A percentile compares a stretch with the other conserved stretches of the same genome.
Evolutionary conservation across 2,113 vertebrate genomes (phyloP).

Genomic region (Mobula hypostoma): DNA sequence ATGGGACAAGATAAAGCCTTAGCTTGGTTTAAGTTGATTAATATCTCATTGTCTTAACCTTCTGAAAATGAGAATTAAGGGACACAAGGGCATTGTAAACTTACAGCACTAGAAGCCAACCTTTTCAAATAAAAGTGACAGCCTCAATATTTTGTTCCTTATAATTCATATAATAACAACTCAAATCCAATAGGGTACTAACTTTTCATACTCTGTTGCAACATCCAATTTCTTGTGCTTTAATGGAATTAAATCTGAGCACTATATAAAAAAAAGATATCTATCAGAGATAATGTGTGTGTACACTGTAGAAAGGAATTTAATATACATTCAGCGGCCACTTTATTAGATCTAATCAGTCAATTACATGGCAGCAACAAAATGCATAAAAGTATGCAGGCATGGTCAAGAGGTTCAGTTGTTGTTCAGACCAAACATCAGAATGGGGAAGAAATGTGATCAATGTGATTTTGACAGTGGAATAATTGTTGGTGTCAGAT

Average conservation of each 20-base stretch:
- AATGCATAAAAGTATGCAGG: no score
- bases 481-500: no score
- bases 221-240: neutral
- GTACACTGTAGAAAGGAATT: no score
- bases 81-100: neutral
- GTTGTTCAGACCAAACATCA: no score
- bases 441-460: no score
- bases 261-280: neutral
- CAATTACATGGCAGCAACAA: no score
- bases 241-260: neutral
- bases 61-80: conserved; percentile 19
- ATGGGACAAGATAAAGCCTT: neutral
- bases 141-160: neutral
- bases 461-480: no score
- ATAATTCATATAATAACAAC: neutral
- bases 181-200: neutral
- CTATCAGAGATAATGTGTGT: neutral
- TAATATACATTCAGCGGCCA: no score
- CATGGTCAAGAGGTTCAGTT: no score
- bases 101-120: neutral
- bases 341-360: no score
- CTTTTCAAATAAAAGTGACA: neutral
- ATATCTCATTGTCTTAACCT: conserved; percentile 32
- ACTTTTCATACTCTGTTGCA: neutral
- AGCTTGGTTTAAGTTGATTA: neutral